These are phyloP conservation scores for Harlomillsia oculata DNA, from an alignment of 1,140 invertebrate genomes.

Conservation along the genomic window DNA sequence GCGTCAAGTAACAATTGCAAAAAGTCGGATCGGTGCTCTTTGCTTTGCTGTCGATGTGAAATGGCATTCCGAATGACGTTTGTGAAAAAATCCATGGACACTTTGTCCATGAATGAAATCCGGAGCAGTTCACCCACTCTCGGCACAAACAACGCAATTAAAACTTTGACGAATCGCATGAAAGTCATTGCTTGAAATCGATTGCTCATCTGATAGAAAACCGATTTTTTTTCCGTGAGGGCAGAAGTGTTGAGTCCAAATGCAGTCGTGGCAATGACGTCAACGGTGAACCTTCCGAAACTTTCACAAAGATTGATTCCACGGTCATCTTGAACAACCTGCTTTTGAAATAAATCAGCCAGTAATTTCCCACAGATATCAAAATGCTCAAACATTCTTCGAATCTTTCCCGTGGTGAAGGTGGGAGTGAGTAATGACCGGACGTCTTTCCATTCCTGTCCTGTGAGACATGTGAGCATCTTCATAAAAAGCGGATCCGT, in stretches of 20 bases:
- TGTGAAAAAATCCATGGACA: constrained; percentile 16
- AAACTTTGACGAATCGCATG: constrained; percentile 4
- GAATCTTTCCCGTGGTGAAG: constrained; percentile 34
- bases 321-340: not conserved
- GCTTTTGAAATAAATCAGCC: not conserved
- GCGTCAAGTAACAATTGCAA: constrained; percentile 43
- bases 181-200: constrained; percentile 10
- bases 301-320: constrained; percentile 15
- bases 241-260: constrained; percentile 43
- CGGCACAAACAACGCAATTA: not conserved
- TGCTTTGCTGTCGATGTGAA: constrained; percentile 2
- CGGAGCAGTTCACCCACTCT: not conserved
- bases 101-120: not conserved
- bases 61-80: constrained; percentile 1
- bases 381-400: constrained; percentile 30
- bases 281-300: constrained; percentile 43
- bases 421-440: constrained; percentile 33
- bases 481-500: not conserved
- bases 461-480: constrained; percentile 11
- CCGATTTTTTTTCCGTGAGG: constrained; percentile 27
- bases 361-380: not conserved
- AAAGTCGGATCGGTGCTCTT: constrained; percentile 36
- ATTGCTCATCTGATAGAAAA: constrained; percentile 22
- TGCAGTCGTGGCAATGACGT: constrained; percentile 44
- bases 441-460: constrained; percentile 22